phyloP scores from a whole-genome alignment of 2,113 vertebrate species.

The Dryoscopus gambensis region DNA sequence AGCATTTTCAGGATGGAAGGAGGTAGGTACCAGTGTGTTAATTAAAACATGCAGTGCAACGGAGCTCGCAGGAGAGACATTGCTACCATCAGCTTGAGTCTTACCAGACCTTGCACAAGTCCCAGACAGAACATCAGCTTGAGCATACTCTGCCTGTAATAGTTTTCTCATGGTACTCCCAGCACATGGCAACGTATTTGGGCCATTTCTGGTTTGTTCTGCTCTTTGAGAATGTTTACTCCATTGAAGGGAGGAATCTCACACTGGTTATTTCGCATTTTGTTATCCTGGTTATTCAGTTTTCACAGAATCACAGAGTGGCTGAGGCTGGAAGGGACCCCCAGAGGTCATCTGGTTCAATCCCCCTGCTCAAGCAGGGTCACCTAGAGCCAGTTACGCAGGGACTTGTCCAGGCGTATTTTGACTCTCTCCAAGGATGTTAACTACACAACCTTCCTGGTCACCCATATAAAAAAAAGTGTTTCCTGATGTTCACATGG shows the following conservation, averaged over 20 bases:
- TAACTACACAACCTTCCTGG: not conserved
- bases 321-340: not conserved
- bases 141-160: not conserved
- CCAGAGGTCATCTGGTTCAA: not conserved
- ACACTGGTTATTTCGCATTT: not conserved
- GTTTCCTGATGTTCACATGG: not conserved
- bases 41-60: not conserved
- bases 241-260: not conserved
- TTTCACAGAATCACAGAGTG: not conserved
- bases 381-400: not conserved
- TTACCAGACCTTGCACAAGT: not conserved
- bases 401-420: not conserved
- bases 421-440: not conserved
- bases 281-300: not conserved
- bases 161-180: not conserved
- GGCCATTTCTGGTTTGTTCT: not conserved
- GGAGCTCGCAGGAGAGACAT: accelerated
- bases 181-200: not conserved
- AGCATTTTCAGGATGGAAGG: not conserved
- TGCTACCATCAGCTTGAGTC: not conserved
- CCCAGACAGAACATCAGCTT: not conserved
- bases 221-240: not conserved
- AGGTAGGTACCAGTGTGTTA: not conserved
- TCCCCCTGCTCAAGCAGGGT: not conserved
- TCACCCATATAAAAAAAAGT: not conserved